Evolutionary conservation across 2,888 invertebrate genomes (phyloP).

Genomic region (Heliconius ethilla): DNA sequence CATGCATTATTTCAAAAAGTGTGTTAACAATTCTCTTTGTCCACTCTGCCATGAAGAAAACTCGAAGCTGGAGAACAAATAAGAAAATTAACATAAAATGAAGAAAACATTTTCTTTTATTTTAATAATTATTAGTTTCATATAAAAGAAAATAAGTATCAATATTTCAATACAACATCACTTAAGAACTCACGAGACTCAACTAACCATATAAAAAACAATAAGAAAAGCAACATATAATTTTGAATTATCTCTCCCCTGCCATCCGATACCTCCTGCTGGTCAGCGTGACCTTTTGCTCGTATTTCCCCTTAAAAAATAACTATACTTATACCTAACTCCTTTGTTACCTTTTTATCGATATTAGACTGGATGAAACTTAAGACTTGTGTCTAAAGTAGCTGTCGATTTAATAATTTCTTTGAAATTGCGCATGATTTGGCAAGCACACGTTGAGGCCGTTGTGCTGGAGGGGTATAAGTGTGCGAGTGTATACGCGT

Average conservation of each 20-base stretch:
- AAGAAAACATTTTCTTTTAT: neutral
- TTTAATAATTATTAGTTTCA: too few relatives aligned
- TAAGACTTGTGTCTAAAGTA: neutral
- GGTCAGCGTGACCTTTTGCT: conserved; percentile 35
- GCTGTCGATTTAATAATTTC: neutral
- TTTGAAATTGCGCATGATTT: neutral
- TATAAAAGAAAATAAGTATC: too few relatives aligned
- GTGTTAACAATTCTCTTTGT: too few relatives aligned
- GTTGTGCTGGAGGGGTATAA: fast-evolving
- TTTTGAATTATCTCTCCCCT: conserved; percentile 26
- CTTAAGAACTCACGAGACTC: neutral
- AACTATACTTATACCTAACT: neutral
- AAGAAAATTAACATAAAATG: too few relatives aligned
- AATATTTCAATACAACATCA: neutral
- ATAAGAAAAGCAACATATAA: conserved; percentile 5
- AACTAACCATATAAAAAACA: neutral
- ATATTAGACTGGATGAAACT: conserved; percentile 19
- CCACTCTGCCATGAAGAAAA: too few relatives aligned
- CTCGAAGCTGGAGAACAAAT: too few relatives aligned
- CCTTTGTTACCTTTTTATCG: conserved; percentile 19
- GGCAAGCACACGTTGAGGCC: too few relatives aligned
- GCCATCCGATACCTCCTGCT: conserved; percentile 34
- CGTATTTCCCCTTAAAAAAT: conserved; percentile 24
- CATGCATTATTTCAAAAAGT: too few relatives aligned
- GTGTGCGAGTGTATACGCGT: too few relatives aligned